phyloP scores from a whole-genome alignment of 2,888 invertebrate genomes.

The Cynaeus angustus region DNA sequence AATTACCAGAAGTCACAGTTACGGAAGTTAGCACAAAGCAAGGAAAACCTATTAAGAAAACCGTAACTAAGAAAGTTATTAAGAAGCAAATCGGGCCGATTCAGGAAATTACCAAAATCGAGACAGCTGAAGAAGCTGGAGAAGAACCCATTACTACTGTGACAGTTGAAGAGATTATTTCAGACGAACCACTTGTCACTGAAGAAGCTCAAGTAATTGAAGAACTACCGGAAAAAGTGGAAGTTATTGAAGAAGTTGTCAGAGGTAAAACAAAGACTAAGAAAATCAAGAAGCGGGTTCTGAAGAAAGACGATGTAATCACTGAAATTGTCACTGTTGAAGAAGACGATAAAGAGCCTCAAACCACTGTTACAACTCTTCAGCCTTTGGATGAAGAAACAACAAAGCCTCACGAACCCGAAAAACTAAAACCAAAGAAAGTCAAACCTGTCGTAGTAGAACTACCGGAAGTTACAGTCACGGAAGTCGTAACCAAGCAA shows the following conservation, averaged over 20 bases:
- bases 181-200: slow-evolving; percentile 52
- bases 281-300: slow-evolving; percentile 70
- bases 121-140: slow-evolving; percentile 72
- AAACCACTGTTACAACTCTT: slow-evolving; percentile 53
- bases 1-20: slow-evolving; percentile 60
- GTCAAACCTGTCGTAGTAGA: slow-evolving; percentile 62
- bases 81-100: slow-evolving; percentile 65
- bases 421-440: slow-evolving; percentile 59
- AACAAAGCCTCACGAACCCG: too few species aligned
- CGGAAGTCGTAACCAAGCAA: slow-evolving; percentile 55
- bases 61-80: slow-evolving; percentile 62
- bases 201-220: slow-evolving; percentile 59
- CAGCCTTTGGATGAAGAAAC: too few species aligned
- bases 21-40: slow-evolving; percentile 53
- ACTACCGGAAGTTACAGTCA: slow-evolving; percentile 69
- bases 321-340: slow-evolving; percentile 57
- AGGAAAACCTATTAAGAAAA: slow-evolving; percentile 56
- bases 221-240: slow-evolving; percentile 63
- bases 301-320: slow-evolving; percentile 69
- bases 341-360: slow-evolving; percentile 52
- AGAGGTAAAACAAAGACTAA: slow-evolving; percentile 60
- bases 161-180: slow-evolving; percentile 58
- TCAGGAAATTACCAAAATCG: slow-evolving; percentile 68
- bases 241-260: slow-evolving; percentile 62
- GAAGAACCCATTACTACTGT: slow-evolving; percentile 64